A percentile compares a stretch with the other conserved stretches of the same genome.
These are phyloP conservation scores for Drosophila sordidula DNA, from an alignment of 2,888 invertebrate species.

Conservation along the genomic window DNA sequence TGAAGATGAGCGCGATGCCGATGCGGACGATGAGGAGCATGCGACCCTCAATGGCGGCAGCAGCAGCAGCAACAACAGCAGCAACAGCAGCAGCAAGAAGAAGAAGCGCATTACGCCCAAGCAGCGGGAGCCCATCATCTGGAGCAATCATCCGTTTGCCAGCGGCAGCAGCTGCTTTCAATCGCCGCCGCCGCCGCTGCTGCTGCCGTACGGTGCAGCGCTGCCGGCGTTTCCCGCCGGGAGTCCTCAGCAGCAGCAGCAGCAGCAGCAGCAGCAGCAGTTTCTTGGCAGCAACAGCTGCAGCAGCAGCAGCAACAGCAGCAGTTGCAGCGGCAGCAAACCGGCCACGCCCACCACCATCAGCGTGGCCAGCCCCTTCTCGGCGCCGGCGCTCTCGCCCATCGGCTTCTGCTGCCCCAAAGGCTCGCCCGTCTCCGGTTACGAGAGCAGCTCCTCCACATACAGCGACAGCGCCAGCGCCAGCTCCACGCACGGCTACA, in stretches of 20 bases:
- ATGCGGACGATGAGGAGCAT: slow-evolving; percentile 63
- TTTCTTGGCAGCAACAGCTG: slow-evolving; percentile 20
- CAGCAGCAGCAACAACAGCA: slow-evolving; percentile 16
- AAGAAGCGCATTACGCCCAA: slow-evolving; percentile 55
- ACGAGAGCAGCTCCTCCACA: slow-evolving; percentile 85
- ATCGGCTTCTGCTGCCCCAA: slow-evolving; percentile 85
- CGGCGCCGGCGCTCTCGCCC: slow-evolving; percentile 76
- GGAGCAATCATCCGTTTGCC: slow-evolving; percentile 81
- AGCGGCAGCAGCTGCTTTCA: slow-evolving; percentile 71
- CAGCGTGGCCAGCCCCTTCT: slow-evolving; percentile 73
- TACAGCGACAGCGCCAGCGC: slow-evolving; percentile 82
- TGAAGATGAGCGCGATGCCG: slow-evolving; percentile 52
- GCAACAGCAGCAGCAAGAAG: slow-evolving; percentile 40
- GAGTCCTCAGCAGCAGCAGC: slow-evolving; percentile 70
- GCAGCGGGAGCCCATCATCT: slow-evolving; percentile 82
- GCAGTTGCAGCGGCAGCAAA: slow-evolving; percentile 40
- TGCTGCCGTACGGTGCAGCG: slow-evolving; percentile 16
- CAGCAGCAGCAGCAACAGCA: slow-evolving; percentile 26
- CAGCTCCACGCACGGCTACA: slow-evolving; percentile 80
- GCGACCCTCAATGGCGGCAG: slow-evolving; percentile 30
- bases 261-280: slow-evolving; percentile 1
- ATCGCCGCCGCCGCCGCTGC: slow-evolving; percentile 62
- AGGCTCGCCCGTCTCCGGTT: slow-evolving; percentile 84
- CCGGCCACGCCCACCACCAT: slow-evolving; percentile 62
- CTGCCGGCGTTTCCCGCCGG: slow-evolving; percentile 77